Evolutionary conservation across 2,797 vertebrate genomes (phyloP).

Genomic region (Sebastes miniatus): DNA sequence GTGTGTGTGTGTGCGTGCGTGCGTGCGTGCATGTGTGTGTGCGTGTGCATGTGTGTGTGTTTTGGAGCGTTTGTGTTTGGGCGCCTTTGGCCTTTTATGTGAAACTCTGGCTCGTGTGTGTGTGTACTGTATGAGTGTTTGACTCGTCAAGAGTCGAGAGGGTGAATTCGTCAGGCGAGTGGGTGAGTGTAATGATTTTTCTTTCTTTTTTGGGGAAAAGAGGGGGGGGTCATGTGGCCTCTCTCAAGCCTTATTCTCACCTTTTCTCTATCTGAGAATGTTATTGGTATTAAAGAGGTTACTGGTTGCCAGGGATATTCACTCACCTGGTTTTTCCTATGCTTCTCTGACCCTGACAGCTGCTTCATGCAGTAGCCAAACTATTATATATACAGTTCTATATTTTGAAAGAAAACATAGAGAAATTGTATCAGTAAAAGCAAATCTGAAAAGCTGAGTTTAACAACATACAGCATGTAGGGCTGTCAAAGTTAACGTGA

Average conservation of each 20-base stretch:
- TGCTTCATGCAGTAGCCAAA: background rate
- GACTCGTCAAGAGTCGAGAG: no score
- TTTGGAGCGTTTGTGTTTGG: background rate
- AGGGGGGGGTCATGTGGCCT: background rate
- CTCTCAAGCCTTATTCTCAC: background rate
- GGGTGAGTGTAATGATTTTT: background rate
- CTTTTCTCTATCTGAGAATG: background rate
- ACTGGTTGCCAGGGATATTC: background rate
- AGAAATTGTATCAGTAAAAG: no score
- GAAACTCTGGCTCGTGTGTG: background rate
- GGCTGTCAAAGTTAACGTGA: no score
- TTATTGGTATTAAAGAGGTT: background rate
- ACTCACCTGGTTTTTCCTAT: background rate
- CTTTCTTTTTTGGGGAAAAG: no score
- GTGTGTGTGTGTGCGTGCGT: background rate
- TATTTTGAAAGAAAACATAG: background rate
- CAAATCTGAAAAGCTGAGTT: no score
- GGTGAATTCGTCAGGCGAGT: no score
- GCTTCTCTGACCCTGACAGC: background rate
- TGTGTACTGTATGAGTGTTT: background rate
- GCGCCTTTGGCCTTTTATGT: background rate
- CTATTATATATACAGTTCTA: no score
- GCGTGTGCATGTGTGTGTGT: background rate
- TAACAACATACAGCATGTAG: no score
- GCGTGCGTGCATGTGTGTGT: background rate